Evolutionary conservation across 2,888 invertebrate species (phyloP).

Genomic region (Eristalinus aeneus): DNA sequence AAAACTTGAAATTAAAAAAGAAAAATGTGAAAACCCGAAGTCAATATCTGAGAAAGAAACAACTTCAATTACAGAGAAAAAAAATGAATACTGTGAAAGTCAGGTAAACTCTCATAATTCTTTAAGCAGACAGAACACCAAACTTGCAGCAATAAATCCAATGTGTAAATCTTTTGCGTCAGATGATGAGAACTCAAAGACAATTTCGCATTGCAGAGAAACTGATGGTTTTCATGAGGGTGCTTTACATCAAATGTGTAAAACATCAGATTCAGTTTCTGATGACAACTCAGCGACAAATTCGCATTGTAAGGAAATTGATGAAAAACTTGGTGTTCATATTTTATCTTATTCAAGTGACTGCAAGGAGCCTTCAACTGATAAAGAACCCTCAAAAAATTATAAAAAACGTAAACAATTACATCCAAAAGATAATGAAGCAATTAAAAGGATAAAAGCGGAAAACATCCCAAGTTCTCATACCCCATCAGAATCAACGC

Average conservation of each 20-base stretch:
- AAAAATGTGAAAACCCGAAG: constrained; percentile 23
- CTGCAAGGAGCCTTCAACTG: not conserved
- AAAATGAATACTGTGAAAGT: not conserved
- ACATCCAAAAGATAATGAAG: not conserved
- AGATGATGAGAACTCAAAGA: too few species aligned
- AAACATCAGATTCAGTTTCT: not conserved
- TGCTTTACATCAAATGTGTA: not conserved
- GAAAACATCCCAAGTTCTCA: not conserved
- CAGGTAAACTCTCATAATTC: not conserved
- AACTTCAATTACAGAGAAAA: not conserved
- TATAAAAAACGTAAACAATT: not conserved
- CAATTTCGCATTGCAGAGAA: too few species aligned
- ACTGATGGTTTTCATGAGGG: too few species aligned
- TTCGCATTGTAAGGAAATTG: not conserved
- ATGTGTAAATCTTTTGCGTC: too few species aligned
- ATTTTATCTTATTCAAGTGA: not conserved
- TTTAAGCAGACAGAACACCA: not conserved
- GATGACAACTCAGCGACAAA: not conserved
- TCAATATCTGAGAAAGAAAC: not conserved
- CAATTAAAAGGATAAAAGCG: not conserved
- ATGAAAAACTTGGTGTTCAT: not conserved
- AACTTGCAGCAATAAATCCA: not conserved
- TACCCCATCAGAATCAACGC: not conserved
- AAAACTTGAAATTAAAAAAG: constrained; percentile 26
- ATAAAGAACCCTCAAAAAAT: not conserved